Evolutionary conservation across 2,113 vertebrate genomes (phyloP), one percentile per base, ranked within the genome.

Genomic region (Lanius collurio): DNA sequence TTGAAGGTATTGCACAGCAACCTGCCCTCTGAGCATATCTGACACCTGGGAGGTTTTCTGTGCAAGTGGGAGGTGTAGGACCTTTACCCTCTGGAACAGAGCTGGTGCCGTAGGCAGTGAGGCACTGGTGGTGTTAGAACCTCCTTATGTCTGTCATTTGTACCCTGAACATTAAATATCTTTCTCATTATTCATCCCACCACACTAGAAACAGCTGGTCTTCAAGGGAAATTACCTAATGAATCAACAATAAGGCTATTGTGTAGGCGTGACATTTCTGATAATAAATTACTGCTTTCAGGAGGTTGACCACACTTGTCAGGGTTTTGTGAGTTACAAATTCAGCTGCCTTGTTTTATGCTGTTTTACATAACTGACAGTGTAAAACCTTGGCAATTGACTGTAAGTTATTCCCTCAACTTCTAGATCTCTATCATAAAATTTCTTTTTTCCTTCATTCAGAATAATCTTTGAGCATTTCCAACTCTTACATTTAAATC

Each of bases 161-260:
- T 88, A 96, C 94, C 97, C 98, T 97, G 98, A 93, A 92, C 97
- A 95, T 97, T 98, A 94, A 97, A 97, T 96, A 95, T 95, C 96
- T 93, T 87, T 97, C 98, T 97, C 98, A 98, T 99, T 98, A 98
- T 98, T 99, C 98, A 98, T 98, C 97, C 96, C 89, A 96, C 89
- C 92, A 87, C 93, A 87, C 97, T 97, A 96, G 81, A 97, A 99
- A 98, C 99, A 99, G 99, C 99, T 99, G 99, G 98, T 99, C 98
- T 97, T 97, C 97, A 97, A 98, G 98, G 98, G 97, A 98, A 98
- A 98, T 98, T 98, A 98, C 98, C 97, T 98, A 98, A 98, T 98
- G 98, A 98, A 97, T 98, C 98, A 98, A 98, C 98, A 97, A 97
- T 98, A 97, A 77, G 17, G 95, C 97, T 97, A 96, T 96, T 98